Evolutionary conservation across 2,113 vertebrate genomes (phyloP).

Genomic region (Pteropus alecto): DNA sequence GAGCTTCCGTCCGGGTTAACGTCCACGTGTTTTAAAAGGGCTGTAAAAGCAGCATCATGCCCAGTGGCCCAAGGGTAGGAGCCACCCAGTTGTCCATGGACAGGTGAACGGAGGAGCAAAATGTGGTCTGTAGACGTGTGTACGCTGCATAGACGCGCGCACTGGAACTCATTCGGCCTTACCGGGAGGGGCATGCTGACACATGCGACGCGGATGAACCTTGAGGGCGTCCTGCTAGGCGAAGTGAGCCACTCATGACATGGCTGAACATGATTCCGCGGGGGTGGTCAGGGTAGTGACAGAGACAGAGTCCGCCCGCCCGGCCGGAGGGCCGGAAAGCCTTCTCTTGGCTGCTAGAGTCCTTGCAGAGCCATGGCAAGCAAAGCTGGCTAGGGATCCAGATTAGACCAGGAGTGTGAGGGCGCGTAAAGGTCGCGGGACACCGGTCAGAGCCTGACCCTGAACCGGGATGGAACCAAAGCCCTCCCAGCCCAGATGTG

Average conservation of each 20-base stretch:
- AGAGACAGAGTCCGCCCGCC: not conserved
- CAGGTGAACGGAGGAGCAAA: not conserved
- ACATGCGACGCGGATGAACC: rapidly evolving
- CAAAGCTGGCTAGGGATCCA: not conserved
- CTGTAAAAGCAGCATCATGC: no score
- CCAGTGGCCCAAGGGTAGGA: not conserved
- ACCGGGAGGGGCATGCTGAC: not conserved
- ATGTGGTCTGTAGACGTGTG: rapidly evolving
- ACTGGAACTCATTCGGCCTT: not conserved
- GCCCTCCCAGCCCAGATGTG: no score
- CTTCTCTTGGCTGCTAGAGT: not conserved
- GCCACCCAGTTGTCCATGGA: rapidly evolving
- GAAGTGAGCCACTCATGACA: not conserved
- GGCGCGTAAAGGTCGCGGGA: no score
- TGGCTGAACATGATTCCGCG: no score
- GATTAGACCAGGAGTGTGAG: rapidly evolving
- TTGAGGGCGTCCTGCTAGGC: rapidly evolving
- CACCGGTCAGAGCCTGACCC: not conserved
- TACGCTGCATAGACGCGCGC: rapidly evolving
- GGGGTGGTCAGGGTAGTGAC: not conserved
- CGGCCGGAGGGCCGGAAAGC: not conserved
- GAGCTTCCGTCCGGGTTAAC: not conserved
- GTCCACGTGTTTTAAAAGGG: not conserved
- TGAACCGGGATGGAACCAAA: not conserved
- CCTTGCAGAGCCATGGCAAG: not conserved